These are phyloP conservation scores for Tachuris rubrigastra DNA, from an alignment of 2,113 vertebrate species.

Conservation along the genomic window DNA sequence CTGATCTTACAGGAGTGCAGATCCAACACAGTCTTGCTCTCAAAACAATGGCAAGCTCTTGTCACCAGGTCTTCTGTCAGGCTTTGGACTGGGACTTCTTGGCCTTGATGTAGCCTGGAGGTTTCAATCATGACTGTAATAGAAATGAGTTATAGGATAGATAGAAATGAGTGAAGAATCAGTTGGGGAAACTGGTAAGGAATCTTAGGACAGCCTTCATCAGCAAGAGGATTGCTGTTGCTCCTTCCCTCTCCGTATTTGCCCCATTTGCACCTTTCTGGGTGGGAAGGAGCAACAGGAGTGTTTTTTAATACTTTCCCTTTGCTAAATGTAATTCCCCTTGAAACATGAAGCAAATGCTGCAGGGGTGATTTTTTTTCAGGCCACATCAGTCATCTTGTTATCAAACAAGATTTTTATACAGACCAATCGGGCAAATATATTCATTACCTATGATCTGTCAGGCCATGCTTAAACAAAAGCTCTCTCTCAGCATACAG, in stretches of 20 bases:
- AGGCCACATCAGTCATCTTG: conserved; percentile 24
- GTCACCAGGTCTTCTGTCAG: not conserved
- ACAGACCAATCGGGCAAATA: conserved; percentile 35
- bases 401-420: conserved; percentile 50
- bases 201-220: not conserved
- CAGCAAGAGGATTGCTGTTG: not conserved
- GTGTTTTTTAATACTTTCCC: not conserved
- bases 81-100: not conserved
- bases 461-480: conserved; percentile 48
- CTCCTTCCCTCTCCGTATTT: not conserved
- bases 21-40: not conserved
- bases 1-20: not conserved
- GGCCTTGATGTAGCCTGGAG: not conserved
- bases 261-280: fast-evolving
- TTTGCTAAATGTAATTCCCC: not conserved
- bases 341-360: not conserved
- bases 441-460: conserved; percentile 59
- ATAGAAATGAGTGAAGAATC: not conserved
- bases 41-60: not conserved
- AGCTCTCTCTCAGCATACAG: not conserved
- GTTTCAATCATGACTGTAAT: not conserved
- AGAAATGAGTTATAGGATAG: not conserved
- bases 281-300: not conserved
- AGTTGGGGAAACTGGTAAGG: not conserved
- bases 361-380: not conserved